Evolutionary conservation across 2,888 invertebrate species (phyloP), one percentile per base, ranked within the genome.

Genomic region (Apotomis turbidana): DNA sequence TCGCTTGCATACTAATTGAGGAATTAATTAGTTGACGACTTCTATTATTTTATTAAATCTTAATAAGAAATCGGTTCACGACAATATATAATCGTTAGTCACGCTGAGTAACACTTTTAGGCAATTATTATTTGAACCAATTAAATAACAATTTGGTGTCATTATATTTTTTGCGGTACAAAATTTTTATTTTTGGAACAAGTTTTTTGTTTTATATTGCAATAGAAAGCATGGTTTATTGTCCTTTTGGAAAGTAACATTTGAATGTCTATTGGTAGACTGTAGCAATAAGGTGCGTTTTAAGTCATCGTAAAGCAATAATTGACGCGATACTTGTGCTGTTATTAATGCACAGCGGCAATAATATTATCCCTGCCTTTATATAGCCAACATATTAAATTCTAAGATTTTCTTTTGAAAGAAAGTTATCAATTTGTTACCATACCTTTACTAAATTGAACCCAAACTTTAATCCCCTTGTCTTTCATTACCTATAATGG

Each of bases 1-100:
- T 71, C 62, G 36, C 41, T 13, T 36, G 57, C 57, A 68, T 62
- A 68, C 27, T 71, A 51, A 71, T 71, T 68, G 57, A 46, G 41
- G 51, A 13, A 58, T 58, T 41, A 71, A 58, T 68, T 38, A 44
- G 13, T 41, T 52, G 27, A 52, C 41, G 61, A 13, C 3, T 58
- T 44, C 51, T 10, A n/a, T 61, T 52, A 57, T 61, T 58, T 60
- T 9, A 13, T 52, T 44, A 5, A n/a, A 54, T 46, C 38, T 12
- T 6, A 38, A 12, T 13, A 9, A 4, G 15, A 51, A 49, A 67
- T 51, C 15, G 12, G 51, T 58, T 46, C 6, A 36, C 15, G 5
- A 9, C 44, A 54, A 54, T 52, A 10, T 55, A 13, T 4, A 12
- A 49, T 38, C 15, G 41, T 68, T 61, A 69, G 8, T 12, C n/a